Evolutionary conservation across 2,888 invertebrate genomes (phyloP).

Genomic region (Agonopterix alstromeriana): DNA sequence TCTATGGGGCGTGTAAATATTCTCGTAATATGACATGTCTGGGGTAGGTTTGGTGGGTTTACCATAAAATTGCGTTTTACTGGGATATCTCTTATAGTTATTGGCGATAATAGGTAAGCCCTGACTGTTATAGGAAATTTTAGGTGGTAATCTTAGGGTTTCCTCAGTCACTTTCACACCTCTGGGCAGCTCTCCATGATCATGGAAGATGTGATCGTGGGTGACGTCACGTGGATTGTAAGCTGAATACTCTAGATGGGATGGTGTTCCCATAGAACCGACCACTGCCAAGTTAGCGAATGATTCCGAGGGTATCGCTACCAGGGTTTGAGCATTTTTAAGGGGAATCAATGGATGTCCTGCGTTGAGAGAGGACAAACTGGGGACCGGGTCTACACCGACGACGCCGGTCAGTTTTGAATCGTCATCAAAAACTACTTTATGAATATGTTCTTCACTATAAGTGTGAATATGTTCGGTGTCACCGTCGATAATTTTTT

Average conservation of each 20-base stretch:
- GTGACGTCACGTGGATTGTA: conserved; percentile 70
- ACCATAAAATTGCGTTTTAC: conserved; percentile 37
- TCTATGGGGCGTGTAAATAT: conserved; percentile 42
- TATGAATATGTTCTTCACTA: conserved; percentile 70
- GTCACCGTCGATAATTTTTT: conserved; percentile 71
- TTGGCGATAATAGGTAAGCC: conserved; percentile 42
- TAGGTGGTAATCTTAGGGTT: conserved; percentile 44
- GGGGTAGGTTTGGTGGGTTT: conserved; percentile 38
- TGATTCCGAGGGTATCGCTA: conserved; percentile 42
- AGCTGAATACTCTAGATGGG: conserved; percentile 57
- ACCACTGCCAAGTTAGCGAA: conserved; percentile 37
- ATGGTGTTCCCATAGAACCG: conserved; percentile 49
- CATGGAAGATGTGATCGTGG: conserved; percentile 69
- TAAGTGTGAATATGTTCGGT: conserved; percentile 73
- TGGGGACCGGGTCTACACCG: conserved; percentile 36
- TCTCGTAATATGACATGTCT: conserved; percentile 65
- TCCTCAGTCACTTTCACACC: conserved; percentile 50
- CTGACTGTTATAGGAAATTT: conserved; percentile 54
- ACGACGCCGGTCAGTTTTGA: conserved; percentile 33
- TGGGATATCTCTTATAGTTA: conserved; percentile 31
- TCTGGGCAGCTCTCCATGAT: conserved; percentile 64
- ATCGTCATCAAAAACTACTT: conserved; percentile 52
- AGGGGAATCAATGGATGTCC: conserved; percentile 41
- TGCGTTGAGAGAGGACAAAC: conserved; percentile 39
- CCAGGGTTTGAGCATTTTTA: conserved; percentile 38